phyloP scores from a whole-genome alignment of 2,888 invertebrate species.

The Epinotia ramella region DNA sequence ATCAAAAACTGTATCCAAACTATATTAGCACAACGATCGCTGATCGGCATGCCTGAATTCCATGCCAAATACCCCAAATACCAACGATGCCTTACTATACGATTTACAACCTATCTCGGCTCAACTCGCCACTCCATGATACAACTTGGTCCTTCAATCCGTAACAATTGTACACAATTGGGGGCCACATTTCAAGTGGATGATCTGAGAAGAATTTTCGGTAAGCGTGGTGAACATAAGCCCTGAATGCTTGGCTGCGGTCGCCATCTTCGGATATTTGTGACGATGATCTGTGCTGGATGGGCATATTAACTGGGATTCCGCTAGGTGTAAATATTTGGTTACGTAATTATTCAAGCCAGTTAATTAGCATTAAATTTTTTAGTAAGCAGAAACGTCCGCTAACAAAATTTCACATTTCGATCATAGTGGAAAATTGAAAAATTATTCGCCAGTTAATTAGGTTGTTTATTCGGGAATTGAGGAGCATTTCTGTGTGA shows the following conservation, averaged over 20 bases:
- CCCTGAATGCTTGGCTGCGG: conserved; percentile 10
- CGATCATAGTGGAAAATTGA: no score
- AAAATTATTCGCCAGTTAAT: no score
- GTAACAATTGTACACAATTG: not conserved
- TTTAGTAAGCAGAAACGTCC: no score
- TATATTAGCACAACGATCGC: not conserved
- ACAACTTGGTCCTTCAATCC: not conserved
- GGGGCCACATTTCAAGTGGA: not conserved
- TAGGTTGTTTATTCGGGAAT: not conserved
- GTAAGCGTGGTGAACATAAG: not conserved
- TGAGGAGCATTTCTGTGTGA: no score
- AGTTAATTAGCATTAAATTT: no score
- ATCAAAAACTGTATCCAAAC: not conserved
- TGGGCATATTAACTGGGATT: conserved; percentile 4
- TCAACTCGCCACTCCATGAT: not conserved
- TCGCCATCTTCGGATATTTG: conserved; percentile 25
- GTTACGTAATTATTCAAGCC: not conserved
- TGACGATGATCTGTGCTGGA: conserved; percentile 15
- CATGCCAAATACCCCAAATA: conserved; percentile 1
- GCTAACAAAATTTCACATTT: no score
- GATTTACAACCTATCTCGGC: not conserved
- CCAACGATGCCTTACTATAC: conserved; percentile 3
- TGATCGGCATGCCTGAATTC: conserved; percentile 6
- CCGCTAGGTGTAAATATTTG: conserved; percentile 13
- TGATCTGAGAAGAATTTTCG: not conserved